phyloP scores from a whole-genome alignment of 2,888 invertebrate species.

The Lysandra coridon region DNA sequence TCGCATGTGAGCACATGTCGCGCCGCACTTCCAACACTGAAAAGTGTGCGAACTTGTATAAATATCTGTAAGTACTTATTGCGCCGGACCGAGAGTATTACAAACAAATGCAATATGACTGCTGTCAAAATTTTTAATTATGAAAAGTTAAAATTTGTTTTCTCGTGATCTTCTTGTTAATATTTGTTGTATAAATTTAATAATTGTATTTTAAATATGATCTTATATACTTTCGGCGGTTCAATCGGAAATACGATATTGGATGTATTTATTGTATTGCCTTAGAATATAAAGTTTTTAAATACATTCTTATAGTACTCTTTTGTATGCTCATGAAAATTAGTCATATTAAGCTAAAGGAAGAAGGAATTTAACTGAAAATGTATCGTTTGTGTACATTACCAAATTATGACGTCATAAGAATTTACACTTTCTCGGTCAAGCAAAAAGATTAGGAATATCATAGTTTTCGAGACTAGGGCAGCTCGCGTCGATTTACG shows the following conservation, averaged over 20 bases:
- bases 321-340: neutral
- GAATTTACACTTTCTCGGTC: conserved; percentile 5
- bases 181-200: conserved; percentile 19
- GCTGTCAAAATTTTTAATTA: neutral
- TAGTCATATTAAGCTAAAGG: neutral
- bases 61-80: conserved; percentile 24
- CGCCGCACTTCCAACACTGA: conserved; percentile 6
- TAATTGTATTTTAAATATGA: neutral
- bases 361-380: neutral
- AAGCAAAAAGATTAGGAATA: conserved; percentile 19
- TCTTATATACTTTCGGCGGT: neutral
- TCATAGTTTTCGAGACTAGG: conserved; percentile 30
- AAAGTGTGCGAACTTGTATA: conserved; percentile 18
- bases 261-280: neutral
- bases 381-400: neutral
- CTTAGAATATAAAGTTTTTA: neutral
- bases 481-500: conserved; percentile 28
- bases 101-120: neutral
- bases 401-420: conserved; percentile 12
- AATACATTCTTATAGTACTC: neutral
- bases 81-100: conserved; percentile 22
- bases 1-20: neutral
- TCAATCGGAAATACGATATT: neutral
- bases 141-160: conserved; percentile 1
- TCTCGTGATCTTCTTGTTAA: neutral